These are phyloP conservation scores for Polymixis lichenea DNA, from an alignment of 2,888 invertebrate species.

Conservation along the genomic window DNA sequence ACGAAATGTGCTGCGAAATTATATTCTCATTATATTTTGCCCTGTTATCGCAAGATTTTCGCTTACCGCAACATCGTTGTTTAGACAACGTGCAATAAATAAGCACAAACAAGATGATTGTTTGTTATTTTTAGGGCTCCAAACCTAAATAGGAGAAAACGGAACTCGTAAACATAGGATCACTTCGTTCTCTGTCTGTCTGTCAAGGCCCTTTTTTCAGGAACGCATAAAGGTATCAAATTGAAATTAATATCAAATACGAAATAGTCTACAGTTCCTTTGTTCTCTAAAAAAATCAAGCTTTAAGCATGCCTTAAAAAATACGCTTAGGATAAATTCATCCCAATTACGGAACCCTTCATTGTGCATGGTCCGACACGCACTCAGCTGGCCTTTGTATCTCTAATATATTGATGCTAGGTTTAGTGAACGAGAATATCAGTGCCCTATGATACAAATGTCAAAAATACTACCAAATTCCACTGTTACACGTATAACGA, in stretches of 20 bases:
- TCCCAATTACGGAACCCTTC: not conserved
- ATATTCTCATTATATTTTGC: not conserved
- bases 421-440: constrained; percentile 27
- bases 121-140: too few relatives aligned
- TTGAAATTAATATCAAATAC: too few relatives aligned
- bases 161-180: too few relatives aligned
- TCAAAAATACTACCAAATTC: constrained; percentile 28
- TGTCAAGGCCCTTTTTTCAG: too few relatives aligned
- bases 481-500: constrained; percentile 8
- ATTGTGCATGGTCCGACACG: not conserved
- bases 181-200: too few relatives aligned
- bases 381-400: too few relatives aligned
- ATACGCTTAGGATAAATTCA: not conserved
- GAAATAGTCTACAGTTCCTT: too few relatives aligned
- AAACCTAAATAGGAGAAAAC: too few relatives aligned
- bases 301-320: too few relatives aligned
- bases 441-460: not conserved
- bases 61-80: not conserved
- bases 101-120: not conserved
- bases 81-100: too few relatives aligned
- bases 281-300: too few relatives aligned
- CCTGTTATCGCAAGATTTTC: not conserved
- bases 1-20: not conserved
- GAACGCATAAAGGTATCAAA: too few relatives aligned
- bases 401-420: not conserved